These are phyloP conservation scores for Muscicapa striata DNA, from an alignment of 2,797 vertebrate genomes.

Conservation along the genomic window DNA sequence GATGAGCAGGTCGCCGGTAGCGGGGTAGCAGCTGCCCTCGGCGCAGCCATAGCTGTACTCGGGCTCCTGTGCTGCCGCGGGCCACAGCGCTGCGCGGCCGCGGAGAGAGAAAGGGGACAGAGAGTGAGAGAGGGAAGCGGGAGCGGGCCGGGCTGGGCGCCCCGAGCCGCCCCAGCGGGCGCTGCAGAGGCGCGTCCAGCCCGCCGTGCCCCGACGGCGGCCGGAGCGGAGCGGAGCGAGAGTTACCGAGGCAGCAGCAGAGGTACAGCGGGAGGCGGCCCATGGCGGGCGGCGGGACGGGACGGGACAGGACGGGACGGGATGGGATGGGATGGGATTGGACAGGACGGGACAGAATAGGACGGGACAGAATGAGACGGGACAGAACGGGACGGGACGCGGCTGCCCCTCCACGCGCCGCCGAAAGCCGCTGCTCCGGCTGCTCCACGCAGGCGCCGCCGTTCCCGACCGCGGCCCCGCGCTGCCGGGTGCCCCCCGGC, in stretches of 20 bases:
- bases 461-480: not conserved
- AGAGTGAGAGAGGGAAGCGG: not conserved
- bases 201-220: not conserved
- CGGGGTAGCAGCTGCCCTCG: constrained; percentile 96
- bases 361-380: rapidly evolving
- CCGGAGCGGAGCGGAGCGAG: not conserved
- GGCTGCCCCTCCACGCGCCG: not conserved
- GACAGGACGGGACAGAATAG: not conserved
- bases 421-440: not conserved
- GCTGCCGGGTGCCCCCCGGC: not conserved
- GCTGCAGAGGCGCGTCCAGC: not conserved
- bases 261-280: constrained; percentile 55
- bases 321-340: not conserved
- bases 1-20: constrained; percentile 94
- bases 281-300: constrained; percentile 44
- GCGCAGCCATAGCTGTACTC: constrained; percentile 91
- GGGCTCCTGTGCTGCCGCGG: constrained; percentile 78
- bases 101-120: not conserved
- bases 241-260: constrained; percentile 73
- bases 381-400: not conserved
- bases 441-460: constrained; percentile 23
- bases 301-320: not conserved
- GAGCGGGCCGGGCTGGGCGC: not conserved
- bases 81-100: constrained; percentile 73
- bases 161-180: not conserved